These are phyloP conservation scores for Ormyrus labotus DNA, from an alignment of 2,888 invertebrate genomes.

Conservation along the genomic window DNA sequence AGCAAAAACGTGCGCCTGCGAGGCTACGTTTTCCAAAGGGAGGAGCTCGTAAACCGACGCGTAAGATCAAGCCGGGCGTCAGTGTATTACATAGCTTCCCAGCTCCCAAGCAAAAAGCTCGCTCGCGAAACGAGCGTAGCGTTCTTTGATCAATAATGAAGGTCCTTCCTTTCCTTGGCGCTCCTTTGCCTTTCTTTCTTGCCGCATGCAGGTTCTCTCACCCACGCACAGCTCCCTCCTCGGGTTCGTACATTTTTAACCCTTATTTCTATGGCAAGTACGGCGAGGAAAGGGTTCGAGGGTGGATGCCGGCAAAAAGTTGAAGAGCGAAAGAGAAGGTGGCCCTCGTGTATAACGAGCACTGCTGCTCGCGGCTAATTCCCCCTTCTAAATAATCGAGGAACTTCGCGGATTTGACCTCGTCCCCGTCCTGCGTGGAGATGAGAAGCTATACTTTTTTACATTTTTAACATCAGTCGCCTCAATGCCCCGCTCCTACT, in stretches of 20 bases:
- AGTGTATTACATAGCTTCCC: no score
- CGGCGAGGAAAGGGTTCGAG: neutral
- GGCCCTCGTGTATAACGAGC: slow-evolving; percentile 9
- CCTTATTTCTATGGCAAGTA: slow-evolving; percentile 9
- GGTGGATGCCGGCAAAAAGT: neutral
- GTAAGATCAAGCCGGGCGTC: no score
- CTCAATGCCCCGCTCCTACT: neutral
- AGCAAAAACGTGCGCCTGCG: no score
- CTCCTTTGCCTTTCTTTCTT: neutral
- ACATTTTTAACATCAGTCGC: neutral
- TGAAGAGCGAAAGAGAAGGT: neutral
- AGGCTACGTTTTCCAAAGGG: no score
- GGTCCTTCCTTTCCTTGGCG: slow-evolving; percentile 54
- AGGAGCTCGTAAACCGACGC: no score
- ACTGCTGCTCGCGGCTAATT: slow-evolving; percentile 29
- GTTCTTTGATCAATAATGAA: slow-evolving; percentile 70
- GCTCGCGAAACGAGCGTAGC: no score
- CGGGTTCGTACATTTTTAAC: slow-evolving; percentile 16
- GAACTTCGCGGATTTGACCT: slow-evolving; percentile 7
- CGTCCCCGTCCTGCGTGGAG: neutral
- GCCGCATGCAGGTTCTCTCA: neutral
- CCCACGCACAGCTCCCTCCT: neutral
- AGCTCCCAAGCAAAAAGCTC: no score
- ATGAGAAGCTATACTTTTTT: neutral
- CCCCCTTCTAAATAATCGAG: slow-evolving; percentile 40